Conservation (phyloP, 2,797 vertebrate genomes). For the Gallinago stenura region DNA sequence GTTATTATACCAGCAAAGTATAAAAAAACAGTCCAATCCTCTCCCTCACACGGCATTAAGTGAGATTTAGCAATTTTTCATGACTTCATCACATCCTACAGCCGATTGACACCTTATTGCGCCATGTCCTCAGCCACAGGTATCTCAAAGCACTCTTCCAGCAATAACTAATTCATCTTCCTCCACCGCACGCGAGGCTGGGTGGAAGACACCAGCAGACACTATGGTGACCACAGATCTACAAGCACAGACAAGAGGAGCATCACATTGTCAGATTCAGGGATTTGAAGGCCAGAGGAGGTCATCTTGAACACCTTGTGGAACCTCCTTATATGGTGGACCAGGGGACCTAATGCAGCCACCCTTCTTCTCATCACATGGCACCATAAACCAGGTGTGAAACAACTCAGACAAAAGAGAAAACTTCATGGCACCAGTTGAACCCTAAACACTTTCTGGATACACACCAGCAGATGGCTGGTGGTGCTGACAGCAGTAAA, state of each 20-base stretch:
- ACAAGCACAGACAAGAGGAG: not conserved
- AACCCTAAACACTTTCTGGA: not conserved
- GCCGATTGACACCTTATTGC: not conserved
- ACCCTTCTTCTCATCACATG: not conserved
- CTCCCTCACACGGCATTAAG: not conserved
- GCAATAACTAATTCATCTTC: not conserved
- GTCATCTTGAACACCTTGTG: not conserved
- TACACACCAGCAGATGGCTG: rapidly evolving
- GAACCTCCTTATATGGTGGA: not conserved
- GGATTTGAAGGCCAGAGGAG: not conserved
- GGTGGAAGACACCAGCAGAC: not conserved
- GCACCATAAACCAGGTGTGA: not conserved
- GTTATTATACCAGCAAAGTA: not conserved
- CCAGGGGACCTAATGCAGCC: not conserved
- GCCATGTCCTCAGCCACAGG: not conserved
- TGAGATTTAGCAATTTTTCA: not conserved
- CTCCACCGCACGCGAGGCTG: rapidly evolving
- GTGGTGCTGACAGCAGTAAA: not conserved
- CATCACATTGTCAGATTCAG: not conserved
- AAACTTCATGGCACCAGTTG: not conserved
- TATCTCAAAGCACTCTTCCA: not conserved
- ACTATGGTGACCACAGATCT: not conserved
- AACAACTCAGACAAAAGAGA: not conserved
- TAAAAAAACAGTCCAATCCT: not conserved
- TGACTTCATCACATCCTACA: not conserved